Percentiles rank a stretch among this genome's conserved stretches.
Conservation (phyloP, 2,888 invertebrate genomes). For the Ophion obscuratus region DNA sequence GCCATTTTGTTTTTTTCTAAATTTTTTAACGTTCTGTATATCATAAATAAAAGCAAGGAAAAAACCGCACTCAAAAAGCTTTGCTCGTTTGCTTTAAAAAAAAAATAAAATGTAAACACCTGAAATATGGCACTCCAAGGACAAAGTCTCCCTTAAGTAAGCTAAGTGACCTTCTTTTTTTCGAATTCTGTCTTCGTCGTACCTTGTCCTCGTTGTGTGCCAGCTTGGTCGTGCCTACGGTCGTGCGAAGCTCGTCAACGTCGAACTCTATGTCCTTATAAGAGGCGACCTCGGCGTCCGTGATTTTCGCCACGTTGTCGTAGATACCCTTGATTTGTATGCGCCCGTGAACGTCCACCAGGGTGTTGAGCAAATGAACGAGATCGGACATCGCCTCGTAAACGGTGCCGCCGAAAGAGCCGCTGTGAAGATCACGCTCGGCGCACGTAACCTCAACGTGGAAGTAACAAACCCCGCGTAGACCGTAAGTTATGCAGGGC, state of each 20-base stretch:
- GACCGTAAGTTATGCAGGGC: conserved; percentile 98
- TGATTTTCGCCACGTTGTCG: conserved; percentile 92
- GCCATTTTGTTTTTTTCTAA: too few relatives aligned
- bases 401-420: conserved; percentile 97
- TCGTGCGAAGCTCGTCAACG: conserved; percentile 89
- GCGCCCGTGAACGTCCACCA: conserved; percentile 94
- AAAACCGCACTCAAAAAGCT: too few relatives aligned
- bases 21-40: too few relatives aligned
- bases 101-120: too few relatives aligned
- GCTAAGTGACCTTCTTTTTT: background rate
- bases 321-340: conserved; percentile 93
- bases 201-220: conserved; percentile 92
- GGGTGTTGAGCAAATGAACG: conserved; percentile 92
- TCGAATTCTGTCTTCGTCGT: background rate
- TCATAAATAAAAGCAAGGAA: too few relatives aligned
- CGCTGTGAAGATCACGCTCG: conserved; percentile 97
- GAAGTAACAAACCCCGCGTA: conserved; percentile 97
- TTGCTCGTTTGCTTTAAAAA: too few relatives aligned
- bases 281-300: conserved; percentile 88
- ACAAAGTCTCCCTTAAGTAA: too few relatives aligned
- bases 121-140: too few relatives aligned
- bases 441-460: conserved; percentile 95
- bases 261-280: conserved; percentile 95
- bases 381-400: conserved; percentile 96
- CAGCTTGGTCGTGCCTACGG: conserved; percentile 89